Percentiles rank a stretch among this genome's conserved stretches.
These are phyloP conservation scores for Ursus arctos DNA, from an alignment of 2,113 vertebrate genomes.

Conservation along the genomic window DNA sequence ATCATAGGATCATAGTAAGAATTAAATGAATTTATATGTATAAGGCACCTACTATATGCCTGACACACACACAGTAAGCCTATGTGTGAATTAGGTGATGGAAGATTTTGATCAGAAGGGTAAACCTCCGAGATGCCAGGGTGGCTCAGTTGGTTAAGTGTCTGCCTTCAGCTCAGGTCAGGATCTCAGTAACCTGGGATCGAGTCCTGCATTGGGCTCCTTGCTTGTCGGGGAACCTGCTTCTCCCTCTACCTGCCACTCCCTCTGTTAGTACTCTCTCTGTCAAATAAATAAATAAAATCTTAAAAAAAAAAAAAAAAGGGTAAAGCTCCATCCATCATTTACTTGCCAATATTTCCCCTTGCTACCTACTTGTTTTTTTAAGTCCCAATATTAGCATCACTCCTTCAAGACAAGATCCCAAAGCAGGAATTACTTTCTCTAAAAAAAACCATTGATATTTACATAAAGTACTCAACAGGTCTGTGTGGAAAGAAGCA, in stretches of 20 bases:
- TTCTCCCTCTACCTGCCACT: too few relatives aligned
- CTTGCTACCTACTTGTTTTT: background rate
- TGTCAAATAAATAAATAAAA: too few relatives aligned
- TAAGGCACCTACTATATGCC: background rate
- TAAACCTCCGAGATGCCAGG: too few relatives aligned
- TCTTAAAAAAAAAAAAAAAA: too few relatives aligned
- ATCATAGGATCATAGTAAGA: background rate
- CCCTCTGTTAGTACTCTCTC: too few relatives aligned
- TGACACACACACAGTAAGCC: background rate
- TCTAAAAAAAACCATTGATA: background rate
- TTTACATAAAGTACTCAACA: slow-evolving; percentile 16
- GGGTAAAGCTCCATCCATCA: background rate
- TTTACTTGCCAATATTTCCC: slow-evolving; percentile 25
- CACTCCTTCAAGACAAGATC: background rate
- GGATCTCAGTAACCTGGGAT: too few relatives aligned
- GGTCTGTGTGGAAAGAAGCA: background rate
- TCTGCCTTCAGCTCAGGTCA: too few relatives aligned
- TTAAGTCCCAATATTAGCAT: background rate
- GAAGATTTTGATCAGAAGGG: background rate
- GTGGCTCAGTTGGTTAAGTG: too few relatives aligned
- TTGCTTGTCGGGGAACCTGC: too few relatives aligned
- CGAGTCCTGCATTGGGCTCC: too few relatives aligned
- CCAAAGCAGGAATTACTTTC: slow-evolving; percentile 24
- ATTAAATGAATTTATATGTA: slow-evolving; percentile 19
- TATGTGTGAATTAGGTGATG: background rate